phyloP scores from a whole-genome alignment of 2,888 invertebrate genomes.

The Cryptops parisi region DNA sequence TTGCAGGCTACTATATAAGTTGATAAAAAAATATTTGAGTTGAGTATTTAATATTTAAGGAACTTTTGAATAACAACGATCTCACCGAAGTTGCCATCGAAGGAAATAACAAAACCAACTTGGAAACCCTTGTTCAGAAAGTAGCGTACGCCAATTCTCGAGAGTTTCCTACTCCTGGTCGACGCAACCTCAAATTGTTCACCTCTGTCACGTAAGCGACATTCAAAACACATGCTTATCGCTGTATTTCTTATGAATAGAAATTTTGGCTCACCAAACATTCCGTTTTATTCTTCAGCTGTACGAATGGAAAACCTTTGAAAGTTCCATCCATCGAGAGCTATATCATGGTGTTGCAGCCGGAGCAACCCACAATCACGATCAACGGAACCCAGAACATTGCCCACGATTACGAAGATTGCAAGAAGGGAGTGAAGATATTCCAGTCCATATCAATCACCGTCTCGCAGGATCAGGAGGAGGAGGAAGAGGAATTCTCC shows the following conservation, averaged over 20 bases:
- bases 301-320: conserved; percentile 56
- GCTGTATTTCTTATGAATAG: too few relatives aligned
- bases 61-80: conserved; percentile 33
- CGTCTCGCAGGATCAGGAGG: conserved; percentile 26
- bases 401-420: conserved; percentile 70
- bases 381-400: conserved; percentile 67
- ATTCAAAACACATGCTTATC: too few relatives aligned
- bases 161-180: conserved; percentile 85
- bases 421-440: conserved; percentile 71
- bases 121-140: conserved; percentile 68
- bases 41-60: conserved; percentile 11
- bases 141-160: conserved; percentile 86
- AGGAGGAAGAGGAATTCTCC: background rate
- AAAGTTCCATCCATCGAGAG: conserved; percentile 62
- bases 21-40: too few relatives aligned
- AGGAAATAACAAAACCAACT: conserved; percentile 76
- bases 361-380: conserved; percentile 68
- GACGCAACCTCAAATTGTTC: conserved; percentile 66
- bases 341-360: conserved; percentile 73
- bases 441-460: conserved; percentile 68
- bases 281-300: conserved; percentile 40
- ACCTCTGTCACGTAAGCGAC: conserved; percentile 59
- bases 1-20: too few relatives aligned
- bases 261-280: too few relatives aligned
- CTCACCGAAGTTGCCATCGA: conserved; percentile 80